phyloP scores from a whole-genome alignment of 2,888 invertebrate genomes.

The Latrodectus hesperus region DNA sequence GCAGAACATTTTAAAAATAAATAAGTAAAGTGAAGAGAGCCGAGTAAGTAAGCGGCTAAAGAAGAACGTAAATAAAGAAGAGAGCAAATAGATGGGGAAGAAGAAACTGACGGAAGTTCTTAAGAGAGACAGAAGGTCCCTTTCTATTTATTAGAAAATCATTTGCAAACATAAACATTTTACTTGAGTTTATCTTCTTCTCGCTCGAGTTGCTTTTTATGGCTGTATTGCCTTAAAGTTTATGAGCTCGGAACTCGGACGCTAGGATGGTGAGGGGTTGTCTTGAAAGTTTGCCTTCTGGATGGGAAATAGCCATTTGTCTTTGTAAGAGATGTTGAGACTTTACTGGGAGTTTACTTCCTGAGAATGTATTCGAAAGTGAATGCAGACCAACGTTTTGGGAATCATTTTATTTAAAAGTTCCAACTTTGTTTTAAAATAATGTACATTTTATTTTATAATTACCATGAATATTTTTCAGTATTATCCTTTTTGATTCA shows the following conservation, averaged over 20 bases:
- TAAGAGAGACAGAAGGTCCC: slow-evolving; percentile 52
- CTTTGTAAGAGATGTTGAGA: too few species aligned
- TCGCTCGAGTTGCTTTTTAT: slow-evolving; percentile 48
- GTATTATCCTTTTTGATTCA: too few species aligned
- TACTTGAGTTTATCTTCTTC: slow-evolving; percentile 58
- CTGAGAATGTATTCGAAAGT: too few species aligned
- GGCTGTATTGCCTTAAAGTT: slow-evolving; percentile 60
- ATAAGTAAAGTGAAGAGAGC: background rate
- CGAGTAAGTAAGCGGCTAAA: background rate
- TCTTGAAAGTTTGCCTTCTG: slow-evolving; percentile 5
- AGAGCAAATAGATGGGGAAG: slow-evolving; percentile 1
- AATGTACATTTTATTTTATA: too few species aligned
- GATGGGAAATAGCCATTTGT: too few species aligned
- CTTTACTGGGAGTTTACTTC: too few species aligned
- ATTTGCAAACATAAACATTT: slow-evolving; percentile 68
- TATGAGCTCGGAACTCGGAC: background rate
- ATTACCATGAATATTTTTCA: too few species aligned
- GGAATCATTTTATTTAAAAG: too few species aligned
- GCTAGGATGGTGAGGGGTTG: slow-evolving; percentile 5
- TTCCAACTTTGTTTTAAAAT: too few species aligned
- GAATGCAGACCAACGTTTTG: too few species aligned
- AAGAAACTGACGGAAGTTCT: slow-evolving; percentile 21
- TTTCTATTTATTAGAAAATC: slow-evolving; percentile 68
- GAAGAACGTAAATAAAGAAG: slow-evolving; percentile 17
- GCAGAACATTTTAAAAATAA: background rate